Conservation (phyloP, 2,113 vertebrate genomes). For the Anolis carolinensis region DNA sequence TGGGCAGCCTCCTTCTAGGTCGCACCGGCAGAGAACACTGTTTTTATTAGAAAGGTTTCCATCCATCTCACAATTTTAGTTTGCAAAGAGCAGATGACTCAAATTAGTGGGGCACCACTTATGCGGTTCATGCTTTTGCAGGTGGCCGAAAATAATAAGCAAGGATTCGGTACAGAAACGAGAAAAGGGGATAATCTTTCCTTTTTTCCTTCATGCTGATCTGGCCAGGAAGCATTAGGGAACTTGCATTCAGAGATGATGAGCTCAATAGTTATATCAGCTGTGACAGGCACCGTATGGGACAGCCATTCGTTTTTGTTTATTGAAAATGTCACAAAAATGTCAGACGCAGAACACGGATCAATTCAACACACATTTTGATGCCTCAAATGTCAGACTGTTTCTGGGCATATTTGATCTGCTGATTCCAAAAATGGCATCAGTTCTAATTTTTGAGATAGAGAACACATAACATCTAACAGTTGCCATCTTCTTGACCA, state of each 20-base stretch:
- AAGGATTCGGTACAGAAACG: not conserved
- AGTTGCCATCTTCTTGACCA: too few relatives aligned
- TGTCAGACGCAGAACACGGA: too few relatives aligned
- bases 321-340: not conserved
- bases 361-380: too few relatives aligned
- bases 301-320: not conserved
- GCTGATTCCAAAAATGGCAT: too few relatives aligned
- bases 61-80: constrained; percentile 52
- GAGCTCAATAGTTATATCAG: not conserved
- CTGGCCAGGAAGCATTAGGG: not conserved
- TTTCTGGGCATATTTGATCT: too few relatives aligned
- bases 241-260: not conserved
- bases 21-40: constrained; percentile 20
- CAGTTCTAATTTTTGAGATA: too few relatives aligned
- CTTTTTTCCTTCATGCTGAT: constrained; percentile 5
- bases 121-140: constrained; percentile 54
- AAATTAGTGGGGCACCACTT: constrained; percentile 44
- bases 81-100: constrained; percentile 49
- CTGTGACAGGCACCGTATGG: not conserved
- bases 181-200: not conserved
- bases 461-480: too few relatives aligned
- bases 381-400: too few relatives aligned
- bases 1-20: constrained; percentile 36
- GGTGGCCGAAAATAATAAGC: constrained; percentile 31
- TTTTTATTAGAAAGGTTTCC: constrained; percentile 58